These are phyloP conservation scores for Gymnorhina tibicen DNA, from an alignment of 2,113 vertebrate genomes.

Conservation along the genomic window DNA sequence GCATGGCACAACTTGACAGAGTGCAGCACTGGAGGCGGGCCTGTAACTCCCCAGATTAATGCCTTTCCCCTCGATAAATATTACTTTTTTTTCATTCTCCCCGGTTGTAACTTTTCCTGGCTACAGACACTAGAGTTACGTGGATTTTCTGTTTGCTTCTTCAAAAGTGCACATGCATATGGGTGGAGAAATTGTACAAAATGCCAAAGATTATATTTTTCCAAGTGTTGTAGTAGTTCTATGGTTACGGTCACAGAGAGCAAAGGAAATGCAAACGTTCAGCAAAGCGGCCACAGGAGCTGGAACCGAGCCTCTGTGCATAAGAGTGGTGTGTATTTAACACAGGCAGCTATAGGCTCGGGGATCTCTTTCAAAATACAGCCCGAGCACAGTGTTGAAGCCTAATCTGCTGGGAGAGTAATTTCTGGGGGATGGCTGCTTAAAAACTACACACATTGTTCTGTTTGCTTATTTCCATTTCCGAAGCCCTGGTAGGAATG, in stretches of 20 bases:
- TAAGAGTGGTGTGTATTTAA: neutral
- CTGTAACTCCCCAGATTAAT: neutral
- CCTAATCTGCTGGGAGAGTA: neutral
- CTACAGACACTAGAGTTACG: neutral
- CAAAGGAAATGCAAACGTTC: slow-evolving; percentile 14
- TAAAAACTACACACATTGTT: neutral
- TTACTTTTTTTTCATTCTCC: neutral
- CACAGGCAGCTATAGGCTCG: neutral
- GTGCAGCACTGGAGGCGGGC: accelerated
- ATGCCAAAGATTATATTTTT: slow-evolving; percentile 60
- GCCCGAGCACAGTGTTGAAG: neutral
- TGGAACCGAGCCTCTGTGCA: neutral
- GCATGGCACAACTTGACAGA: neutral
- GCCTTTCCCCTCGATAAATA: neutral
- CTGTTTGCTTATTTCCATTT: neutral
- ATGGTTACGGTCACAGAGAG: slow-evolving; percentile 45
- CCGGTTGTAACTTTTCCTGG: neutral
- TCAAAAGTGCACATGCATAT: slow-evolving; percentile 1
- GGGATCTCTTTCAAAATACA: neutral
- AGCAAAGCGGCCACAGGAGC: neutral
- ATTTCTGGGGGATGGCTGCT: neutral
- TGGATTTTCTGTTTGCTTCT: slow-evolving; percentile 39
- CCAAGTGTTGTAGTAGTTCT: slow-evolving; percentile 40
- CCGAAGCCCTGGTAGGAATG: neutral
- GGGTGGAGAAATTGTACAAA: slow-evolving; percentile 22